Evolutionary conservation across 2,797 vertebrate genomes (phyloP).

Genomic region (Avahi laniger): DNA sequence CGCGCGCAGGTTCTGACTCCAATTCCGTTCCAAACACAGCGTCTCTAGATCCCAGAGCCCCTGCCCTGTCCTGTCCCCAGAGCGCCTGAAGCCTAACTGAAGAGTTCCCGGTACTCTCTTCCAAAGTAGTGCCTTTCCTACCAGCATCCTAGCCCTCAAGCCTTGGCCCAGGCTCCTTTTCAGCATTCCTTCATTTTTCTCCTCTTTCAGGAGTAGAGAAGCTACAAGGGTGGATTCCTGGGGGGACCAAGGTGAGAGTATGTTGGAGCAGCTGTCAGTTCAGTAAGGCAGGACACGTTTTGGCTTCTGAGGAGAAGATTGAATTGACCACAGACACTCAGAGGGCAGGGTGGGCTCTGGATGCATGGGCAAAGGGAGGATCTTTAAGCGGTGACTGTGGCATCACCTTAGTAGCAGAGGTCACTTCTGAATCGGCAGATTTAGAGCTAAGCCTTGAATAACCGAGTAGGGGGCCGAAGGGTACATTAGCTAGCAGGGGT

Average conservation of each 20-base stretch:
- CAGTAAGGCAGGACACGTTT: background rate
- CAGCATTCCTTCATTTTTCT: background rate
- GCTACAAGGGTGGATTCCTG: background rate
- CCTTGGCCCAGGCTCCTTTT: background rate
- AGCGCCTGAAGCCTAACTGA: background rate
- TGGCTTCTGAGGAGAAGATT: background rate
- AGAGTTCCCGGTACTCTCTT: background rate
- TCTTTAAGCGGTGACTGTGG: background rate
- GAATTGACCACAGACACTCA: background rate
- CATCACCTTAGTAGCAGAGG: background rate
- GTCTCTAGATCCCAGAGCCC: background rate
- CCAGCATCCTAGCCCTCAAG: background rate
- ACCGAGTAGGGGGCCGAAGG: background rate
- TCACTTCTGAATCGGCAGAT: background rate
- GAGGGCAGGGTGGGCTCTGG: background rate
- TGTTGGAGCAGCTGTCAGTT: background rate
- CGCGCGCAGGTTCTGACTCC: background rate
- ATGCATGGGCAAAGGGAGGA: background rate
- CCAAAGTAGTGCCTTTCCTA: background rate
- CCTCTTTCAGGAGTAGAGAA: background rate
- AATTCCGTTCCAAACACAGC: background rate
- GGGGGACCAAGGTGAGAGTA: background rate
- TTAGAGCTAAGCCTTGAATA: background rate
- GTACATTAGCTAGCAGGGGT: background rate
- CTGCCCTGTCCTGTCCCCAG: background rate